phyloP scores from a whole-genome alignment of 2,888 invertebrate species.

The Parthenolecanium corni region DNA sequence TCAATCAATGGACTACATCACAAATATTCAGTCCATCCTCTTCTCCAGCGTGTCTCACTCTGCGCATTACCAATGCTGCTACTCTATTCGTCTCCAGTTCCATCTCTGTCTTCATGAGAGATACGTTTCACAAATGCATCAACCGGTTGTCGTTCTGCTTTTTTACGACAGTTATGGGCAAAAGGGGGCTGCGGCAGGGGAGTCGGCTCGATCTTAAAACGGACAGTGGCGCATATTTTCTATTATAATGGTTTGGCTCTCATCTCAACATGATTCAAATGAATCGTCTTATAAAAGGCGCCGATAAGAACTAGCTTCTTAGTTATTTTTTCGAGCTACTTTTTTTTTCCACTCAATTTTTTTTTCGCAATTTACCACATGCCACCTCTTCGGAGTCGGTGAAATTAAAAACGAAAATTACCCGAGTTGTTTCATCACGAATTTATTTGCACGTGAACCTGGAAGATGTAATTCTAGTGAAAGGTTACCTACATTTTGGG shows the following conservation, averaged over 20 bases:
- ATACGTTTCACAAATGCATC: constrained; percentile 26
- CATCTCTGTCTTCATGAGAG: not conserved
- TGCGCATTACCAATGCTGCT: constrained; percentile 15
- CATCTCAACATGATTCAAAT: constrained; percentile 27
- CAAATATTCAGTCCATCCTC: constrained; percentile 28
- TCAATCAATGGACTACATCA: constrained; percentile 27
- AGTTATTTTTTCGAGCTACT: not conserved
- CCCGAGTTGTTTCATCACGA: not conserved
- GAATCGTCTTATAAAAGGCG: constrained; percentile 25
- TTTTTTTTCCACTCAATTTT: not conserved
- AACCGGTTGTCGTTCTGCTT: constrained; percentile 22
- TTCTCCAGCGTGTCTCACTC: no score
- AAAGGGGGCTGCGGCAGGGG: not conserved
- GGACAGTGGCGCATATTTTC: constrained; percentile 27
- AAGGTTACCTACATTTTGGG: no score
- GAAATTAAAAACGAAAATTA: not conserved
- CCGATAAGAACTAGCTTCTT: constrained; percentile 22
- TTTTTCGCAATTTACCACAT: constrained; percentile 6
- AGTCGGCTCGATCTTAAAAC: constrained; percentile 26
- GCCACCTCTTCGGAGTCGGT: constrained; percentile 1
- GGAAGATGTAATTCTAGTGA: not conserved
- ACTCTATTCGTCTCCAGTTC: constrained; percentile 14
- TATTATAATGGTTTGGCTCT: constrained; percentile 28
- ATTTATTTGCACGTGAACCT: not conserved
- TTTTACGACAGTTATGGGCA: not conserved